Evolutionary conservation across 2,888 invertebrate species (phyloP).

Genomic region (Stenurella melanura): DNA sequence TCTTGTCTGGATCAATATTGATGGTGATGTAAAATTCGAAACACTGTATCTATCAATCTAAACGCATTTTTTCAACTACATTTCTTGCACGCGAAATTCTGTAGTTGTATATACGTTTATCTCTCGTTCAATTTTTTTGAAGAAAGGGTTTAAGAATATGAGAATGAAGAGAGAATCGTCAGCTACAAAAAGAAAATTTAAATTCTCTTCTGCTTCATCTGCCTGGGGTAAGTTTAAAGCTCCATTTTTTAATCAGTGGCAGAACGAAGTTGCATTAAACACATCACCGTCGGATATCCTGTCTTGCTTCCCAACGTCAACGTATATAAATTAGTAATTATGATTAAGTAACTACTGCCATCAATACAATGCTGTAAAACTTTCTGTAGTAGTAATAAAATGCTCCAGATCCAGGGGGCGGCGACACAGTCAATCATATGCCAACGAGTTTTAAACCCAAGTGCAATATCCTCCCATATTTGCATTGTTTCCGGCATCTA

Average conservation of each 20-base stretch:
- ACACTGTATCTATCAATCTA: constrained; percentile 53
- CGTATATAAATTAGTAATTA: constrained; percentile 57
- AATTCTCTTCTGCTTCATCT: constrained; percentile 3
- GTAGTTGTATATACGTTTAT: constrained; percentile 46
- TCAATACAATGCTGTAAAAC: constrained; percentile 46
- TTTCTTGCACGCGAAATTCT: constrained; percentile 46
- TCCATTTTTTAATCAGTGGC: constrained; percentile 19
- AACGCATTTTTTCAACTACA: constrained; percentile 54
- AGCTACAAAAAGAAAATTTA: constrained; percentile 53
- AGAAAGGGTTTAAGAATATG: constrained; percentile 59
- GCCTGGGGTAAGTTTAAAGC: constrained; percentile 21
- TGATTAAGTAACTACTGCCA: constrained; percentile 51
- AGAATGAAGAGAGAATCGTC: constrained; percentile 51
- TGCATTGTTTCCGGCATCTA: neutral
- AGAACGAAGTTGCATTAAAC: neutral
- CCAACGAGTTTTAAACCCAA: neutral
- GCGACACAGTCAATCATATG: neutral
- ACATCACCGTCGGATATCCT: constrained; percentile 6
- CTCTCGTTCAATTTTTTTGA: constrained; percentile 42
- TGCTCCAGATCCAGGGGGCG: neutral
- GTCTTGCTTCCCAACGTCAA: constrained; percentile 21
- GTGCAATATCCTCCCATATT: neutral
- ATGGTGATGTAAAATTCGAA: constrained; percentile 50
- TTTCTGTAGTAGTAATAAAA: constrained; percentile 56
- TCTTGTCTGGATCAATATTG: constrained; percentile 43